These are phyloP conservation scores for Hydrophis major DNA, from an alignment of 2,797 vertebrate genomes.

Conservation along the genomic window DNA sequence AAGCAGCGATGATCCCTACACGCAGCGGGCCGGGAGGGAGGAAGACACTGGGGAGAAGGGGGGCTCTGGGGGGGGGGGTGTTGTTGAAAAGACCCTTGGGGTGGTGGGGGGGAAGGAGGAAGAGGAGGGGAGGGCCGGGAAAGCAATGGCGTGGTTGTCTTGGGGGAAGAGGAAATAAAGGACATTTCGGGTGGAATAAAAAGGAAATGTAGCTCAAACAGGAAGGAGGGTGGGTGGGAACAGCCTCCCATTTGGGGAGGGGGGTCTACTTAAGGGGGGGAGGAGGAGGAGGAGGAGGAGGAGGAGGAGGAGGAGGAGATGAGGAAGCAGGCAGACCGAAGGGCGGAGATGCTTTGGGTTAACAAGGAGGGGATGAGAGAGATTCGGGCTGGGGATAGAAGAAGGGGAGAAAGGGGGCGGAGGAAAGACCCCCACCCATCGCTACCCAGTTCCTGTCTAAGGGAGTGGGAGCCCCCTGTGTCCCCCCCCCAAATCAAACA, in stretches of 20 bases:
- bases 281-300: neutral
- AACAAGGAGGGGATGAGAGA: neutral
- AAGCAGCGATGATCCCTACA: too few species aligned
- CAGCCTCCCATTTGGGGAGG: neutral
- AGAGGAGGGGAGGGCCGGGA: neutral
- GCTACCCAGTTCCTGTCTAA: neutral
- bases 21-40: too few species aligned
- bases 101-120: too few species aligned
- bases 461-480: neutral
- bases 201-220: neutral
- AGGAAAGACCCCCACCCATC: neutral
- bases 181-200: neutral
- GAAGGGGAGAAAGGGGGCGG: neutral
- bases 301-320: neutral
- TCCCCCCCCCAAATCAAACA: neutral
- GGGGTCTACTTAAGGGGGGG: neutral
- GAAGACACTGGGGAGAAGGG: neutral
- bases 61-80: too few species aligned
- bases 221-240: neutral
- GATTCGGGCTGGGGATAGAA: neutral
- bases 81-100: too few species aligned
- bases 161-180: accelerated
- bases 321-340: neutral
- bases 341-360: neutral
- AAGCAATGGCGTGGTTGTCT: neutral